Percentiles rank a stretch among this genome's conserved stretches.
These are phyloP conservation scores for Amphipoea oculea DNA, from an alignment of 2,888 invertebrate genomes.

Conservation along the genomic window DNA sequence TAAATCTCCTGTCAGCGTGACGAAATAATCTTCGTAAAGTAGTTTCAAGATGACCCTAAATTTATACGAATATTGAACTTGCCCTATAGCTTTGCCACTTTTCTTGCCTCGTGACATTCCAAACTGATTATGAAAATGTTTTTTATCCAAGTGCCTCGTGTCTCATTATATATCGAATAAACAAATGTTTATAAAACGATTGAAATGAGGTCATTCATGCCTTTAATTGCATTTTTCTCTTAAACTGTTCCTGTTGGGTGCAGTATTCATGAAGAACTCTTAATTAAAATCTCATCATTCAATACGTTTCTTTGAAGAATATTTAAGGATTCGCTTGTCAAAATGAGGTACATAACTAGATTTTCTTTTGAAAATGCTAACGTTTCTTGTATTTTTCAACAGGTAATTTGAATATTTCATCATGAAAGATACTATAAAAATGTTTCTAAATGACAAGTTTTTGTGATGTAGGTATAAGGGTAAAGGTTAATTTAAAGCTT, in stretches of 20 bases:
- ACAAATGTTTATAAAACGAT: conserved; percentile 9
- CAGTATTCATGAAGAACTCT: background rate
- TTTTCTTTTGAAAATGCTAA: background rate
- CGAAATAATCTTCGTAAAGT: conserved; percentile 48
- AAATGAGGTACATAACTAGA: background rate
- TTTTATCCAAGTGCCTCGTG: conserved; percentile 7
- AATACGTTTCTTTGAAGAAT: background rate
- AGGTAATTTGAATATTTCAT: background rate
- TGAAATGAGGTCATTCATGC: background rate
- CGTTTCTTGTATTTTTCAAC: background rate
- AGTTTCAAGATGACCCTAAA: conserved; percentile 18
- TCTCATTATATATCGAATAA: background rate
- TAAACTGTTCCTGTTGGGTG: background rate
- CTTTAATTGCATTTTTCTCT: conserved; percentile 20
- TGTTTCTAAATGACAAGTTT: background rate
- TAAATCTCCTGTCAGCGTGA: conserved; percentile 46
- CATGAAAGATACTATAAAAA: background rate
- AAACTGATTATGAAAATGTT: background rate
- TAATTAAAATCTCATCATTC: background rate
- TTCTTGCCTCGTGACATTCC: background rate
- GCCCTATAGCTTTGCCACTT: background rate
- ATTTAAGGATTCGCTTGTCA: background rate
- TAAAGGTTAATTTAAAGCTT: conserved; percentile 27
- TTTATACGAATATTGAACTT: conserved; percentile 38
- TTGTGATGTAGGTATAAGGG: background rate